Evolutionary conservation across 2,888 invertebrate species (phyloP).

Genomic region (Pristionchus fissidentatus): DNA sequence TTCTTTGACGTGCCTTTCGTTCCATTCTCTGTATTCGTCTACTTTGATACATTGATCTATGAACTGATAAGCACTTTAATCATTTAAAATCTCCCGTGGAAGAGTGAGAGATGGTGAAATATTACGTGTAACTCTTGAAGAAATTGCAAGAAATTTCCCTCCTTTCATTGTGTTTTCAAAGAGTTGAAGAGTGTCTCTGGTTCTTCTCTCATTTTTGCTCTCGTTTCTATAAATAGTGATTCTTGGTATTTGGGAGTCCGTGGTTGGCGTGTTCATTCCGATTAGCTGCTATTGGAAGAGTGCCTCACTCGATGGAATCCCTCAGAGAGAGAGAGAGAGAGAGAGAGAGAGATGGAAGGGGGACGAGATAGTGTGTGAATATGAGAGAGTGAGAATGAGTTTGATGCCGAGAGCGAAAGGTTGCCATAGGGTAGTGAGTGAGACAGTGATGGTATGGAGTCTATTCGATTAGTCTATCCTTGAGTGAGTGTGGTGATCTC

Average conservation of each 20-base stretch:
- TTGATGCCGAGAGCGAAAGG: neutral
- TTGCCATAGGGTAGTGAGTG: slow-evolving; percentile 1
- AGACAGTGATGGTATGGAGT: neutral
- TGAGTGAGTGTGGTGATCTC: slow-evolving; percentile 5
- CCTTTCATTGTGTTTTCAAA: neutral
- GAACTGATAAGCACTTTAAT: slow-evolving; percentile 4
- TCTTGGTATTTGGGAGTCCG: too few species aligned
- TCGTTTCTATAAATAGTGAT: too few species aligned
- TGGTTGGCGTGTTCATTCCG: neutral
- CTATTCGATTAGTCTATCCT: neutral
- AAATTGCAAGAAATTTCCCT: neutral
- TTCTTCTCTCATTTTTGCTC: too few species aligned
- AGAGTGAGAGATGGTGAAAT: neutral
- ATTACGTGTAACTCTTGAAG: neutral
- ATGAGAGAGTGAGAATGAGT: neutral
- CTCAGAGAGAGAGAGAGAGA: neutral
- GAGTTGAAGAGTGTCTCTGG: too few species aligned
- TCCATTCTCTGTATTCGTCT: neutral
- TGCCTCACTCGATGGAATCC: neutral
- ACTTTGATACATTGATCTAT: neutral
- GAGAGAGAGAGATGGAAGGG: neutral
- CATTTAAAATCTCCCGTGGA: neutral
- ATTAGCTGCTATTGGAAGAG: too few species aligned
- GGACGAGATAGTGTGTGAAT: neutral
- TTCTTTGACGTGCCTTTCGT: neutral